Evolutionary conservation across 2,888 invertebrate genomes (phyloP).

Genomic region (Synanthedon andrenaeformis): DNA sequence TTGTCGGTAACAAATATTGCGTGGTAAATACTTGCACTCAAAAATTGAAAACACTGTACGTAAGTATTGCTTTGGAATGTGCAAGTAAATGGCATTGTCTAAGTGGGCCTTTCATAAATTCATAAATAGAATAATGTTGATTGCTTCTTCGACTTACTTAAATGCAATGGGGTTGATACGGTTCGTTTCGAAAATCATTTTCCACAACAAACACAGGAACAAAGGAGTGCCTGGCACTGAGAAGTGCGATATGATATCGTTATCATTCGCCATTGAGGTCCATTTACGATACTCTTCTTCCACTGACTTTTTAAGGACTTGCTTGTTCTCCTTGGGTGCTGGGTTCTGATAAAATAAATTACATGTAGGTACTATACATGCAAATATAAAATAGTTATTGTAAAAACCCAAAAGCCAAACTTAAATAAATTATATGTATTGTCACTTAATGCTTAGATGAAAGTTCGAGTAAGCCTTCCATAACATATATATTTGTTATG

Average conservation of each 20-base stretch:
- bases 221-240: constrained; percentile 93
- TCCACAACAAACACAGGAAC: constrained; percentile 94
- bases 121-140: too few relatives aligned
- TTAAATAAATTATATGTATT: too few relatives aligned
- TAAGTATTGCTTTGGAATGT: too few relatives aligned
- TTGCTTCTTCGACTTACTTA: constrained; percentile 71
- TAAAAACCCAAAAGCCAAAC: not conserved
- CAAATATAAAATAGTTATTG: not conserved
- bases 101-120: too few relatives aligned
- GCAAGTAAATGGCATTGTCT: too few relatives aligned
- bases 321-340: constrained; percentile 89
- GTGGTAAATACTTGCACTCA: too few relatives aligned
- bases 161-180: constrained; percentile 95
- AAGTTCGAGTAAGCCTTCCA: too few relatives aligned
- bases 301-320: constrained; percentile 89
- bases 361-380: not conserved
- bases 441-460: too few relatives aligned
- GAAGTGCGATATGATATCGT: constrained; percentile 95
- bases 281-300: constrained; percentile 97
- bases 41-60: too few relatives aligned
- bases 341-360: constrained; percentile 68
- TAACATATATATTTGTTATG: too few relatives aligned
- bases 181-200: constrained; percentile 95
- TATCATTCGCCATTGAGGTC: constrained; percentile 97
- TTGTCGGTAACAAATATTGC: too few relatives aligned